Base-by-base conservation (phyloP, 2,888 invertebrate genomes). In the Flabesymbios commensalis region DNA sequence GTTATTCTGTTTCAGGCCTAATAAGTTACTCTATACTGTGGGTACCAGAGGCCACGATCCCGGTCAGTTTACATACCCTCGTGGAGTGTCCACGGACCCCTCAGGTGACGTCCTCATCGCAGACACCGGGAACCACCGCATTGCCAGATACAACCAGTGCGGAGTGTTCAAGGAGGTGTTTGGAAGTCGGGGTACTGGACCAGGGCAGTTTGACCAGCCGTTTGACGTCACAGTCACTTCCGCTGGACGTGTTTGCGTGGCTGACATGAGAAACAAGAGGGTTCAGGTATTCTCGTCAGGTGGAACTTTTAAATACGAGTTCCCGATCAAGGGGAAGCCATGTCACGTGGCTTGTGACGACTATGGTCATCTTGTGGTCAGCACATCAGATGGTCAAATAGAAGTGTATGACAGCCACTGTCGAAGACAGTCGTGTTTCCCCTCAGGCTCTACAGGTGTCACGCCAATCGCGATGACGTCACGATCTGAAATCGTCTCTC, bases 91-190 rank as follows among this genome's bases (percentile, higher is more conserved):
- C 14, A 65, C 70, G 17, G 74, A 71, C 7, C 41, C 65, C 5
- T 73, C 74, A 32, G 74, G 72, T 1, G 74, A 76, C 60, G 72
- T 80, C 22, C 32, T 74, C 4, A 64, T 80, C 1, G 79, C 78
- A 0, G 80, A 80, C 65, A 71, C 76, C n/a, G 67, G 65, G 29
- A 80, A 80, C 63, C 74, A 79, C 59, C 61, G 79, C n/a, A 59
- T 80, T 24, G 78, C 58, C 42, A 19, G 51, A 5, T 63, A 63
- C 42, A 63, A 63, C 55, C 45, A 42, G 19, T 61, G 36, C 19
- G 56, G 51, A 5, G 48, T 57, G 22, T 45, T 31, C 28, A 49
- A 52, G 52, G 52, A 58, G 24, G 68, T 65, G 28, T 72, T 78
- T 36, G 80, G 80, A 2, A 59, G 41, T 2, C 66, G 65, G 48